Percentiles rank a stretch among this genome's conserved stretches.
Evolutionary conservation across 2,888 invertebrate species (phyloP).

Genomic region (Mythimna albipuncta): DNA sequence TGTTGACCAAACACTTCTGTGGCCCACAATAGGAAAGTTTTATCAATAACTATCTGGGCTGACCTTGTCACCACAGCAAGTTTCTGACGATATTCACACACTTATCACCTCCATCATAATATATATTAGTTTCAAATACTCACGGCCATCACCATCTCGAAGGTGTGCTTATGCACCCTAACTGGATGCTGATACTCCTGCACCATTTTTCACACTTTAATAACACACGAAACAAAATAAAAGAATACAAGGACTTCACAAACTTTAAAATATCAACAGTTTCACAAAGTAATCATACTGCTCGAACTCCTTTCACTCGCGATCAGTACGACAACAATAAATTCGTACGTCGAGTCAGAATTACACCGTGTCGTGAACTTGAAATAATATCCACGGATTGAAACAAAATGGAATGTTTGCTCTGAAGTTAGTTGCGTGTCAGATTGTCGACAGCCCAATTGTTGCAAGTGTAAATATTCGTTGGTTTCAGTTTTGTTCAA

Average conservation of each 20-base stretch:
- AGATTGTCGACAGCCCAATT: slow-evolving; percentile 54
- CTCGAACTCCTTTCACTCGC: slow-evolving; percentile 79
- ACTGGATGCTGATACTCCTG: slow-evolving; percentile 98
- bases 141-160: slow-evolving; percentile 99
- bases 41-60: slow-evolving; percentile 43
- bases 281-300: slow-evolving; percentile 84
- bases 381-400: slow-evolving; percentile 72
- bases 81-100: slow-evolving; percentile 35
- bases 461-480: slow-evolving; percentile 47
- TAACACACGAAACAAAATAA: slow-evolving; percentile 73
- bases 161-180: slow-evolving; percentile 98
- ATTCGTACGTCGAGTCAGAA: slow-evolving; percentile 74
- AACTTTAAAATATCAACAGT: slow-evolving; percentile 71
- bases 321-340: slow-evolving; percentile 78
- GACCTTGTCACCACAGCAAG: slow-evolving; percentile 60
- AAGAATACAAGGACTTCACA: slow-evolving; percentile 77
- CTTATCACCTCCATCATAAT: slow-evolving; percentile 29
- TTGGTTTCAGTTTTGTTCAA: neutral
- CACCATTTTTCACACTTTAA: slow-evolving; percentile 93
- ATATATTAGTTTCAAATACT: slow-evolving; percentile 82
- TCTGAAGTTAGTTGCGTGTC: slow-evolving; percentile 73
- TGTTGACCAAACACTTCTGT: slow-evolving; percentile 42
- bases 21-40: slow-evolving; percentile 43
- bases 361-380: slow-evolving; percentile 78
- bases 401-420: slow-evolving; percentile 79